These are phyloP conservation scores for Ataeniobius toweri DNA, from an alignment of 2,797 vertebrate genomes.

Conservation along the genomic window DNA sequence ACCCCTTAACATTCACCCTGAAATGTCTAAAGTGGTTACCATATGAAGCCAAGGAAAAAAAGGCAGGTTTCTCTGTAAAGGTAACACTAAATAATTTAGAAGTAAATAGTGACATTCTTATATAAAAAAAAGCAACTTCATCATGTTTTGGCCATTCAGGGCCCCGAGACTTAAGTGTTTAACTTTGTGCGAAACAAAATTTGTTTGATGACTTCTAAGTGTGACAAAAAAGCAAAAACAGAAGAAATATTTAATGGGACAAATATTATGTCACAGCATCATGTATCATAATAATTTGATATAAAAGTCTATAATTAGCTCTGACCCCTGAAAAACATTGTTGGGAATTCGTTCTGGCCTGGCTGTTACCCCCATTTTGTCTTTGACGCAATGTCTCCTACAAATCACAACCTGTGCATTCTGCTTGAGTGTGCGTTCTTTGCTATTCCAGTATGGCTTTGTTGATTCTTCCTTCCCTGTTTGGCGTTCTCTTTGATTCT, in stretches of 20 bases:
- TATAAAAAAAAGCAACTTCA: no score
- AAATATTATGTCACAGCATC: neutral
- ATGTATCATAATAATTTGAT: neutral
- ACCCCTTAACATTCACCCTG: no score
- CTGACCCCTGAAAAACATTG: constrained; percentile 20
- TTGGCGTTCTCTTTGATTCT: constrained; percentile 52
- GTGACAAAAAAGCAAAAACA: neutral
- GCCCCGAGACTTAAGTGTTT: no score
- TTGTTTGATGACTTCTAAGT: neutral
- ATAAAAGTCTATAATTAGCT: constrained; percentile 43
- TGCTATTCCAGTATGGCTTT: constrained; percentile 36
- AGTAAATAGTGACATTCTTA: no score
- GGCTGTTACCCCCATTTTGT: constrained; percentile 17
- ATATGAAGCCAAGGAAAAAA: no score
- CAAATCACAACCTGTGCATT: constrained; percentile 27
- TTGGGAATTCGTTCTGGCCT: constrained; percentile 24
- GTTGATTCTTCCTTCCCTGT: constrained; percentile 52
- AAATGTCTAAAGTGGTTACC: no score
- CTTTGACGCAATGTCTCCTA: constrained; percentile 23
- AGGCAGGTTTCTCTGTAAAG: no score
- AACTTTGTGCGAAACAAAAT: neutral
- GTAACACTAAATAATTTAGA: no score
- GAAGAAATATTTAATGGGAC: neutral
- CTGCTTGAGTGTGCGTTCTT: constrained; percentile 35
- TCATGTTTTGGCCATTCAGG: no score